These are phyloP conservation scores for Melanocharis versteri DNA, from an alignment of 2,113 vertebrate genomes.

Conservation along the genomic window DNA sequence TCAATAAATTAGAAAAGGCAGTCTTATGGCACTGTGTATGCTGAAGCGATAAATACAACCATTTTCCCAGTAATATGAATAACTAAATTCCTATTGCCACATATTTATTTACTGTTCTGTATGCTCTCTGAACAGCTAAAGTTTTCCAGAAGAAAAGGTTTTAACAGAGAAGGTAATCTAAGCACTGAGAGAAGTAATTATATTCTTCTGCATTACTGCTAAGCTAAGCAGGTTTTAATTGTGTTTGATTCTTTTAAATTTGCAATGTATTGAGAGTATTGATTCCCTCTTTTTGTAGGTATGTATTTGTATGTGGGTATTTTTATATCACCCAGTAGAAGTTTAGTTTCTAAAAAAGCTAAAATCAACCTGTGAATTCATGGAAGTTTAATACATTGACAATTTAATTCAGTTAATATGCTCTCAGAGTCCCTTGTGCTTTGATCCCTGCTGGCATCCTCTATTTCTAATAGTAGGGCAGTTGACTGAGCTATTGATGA, in stretches of 20 bases:
- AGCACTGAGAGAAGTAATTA: conserved; percentile 41
- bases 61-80: conserved; percentile 30
- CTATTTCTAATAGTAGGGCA: conserved; percentile 1
- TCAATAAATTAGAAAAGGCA: conserved; percentile 14
- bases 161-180: conserved; percentile 47
- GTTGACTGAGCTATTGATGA: conserved; percentile 19
- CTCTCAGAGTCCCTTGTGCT: background rate
- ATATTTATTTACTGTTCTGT: conserved; percentile 41
- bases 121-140: conserved; percentile 32
- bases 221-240: conserved; percentile 54
- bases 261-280: conserved; percentile 9
- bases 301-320: background rate
- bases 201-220: conserved; percentile 4
- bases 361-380: background rate
- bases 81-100: conserved; percentile 22
- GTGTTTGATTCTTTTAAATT: conserved; percentile 44
- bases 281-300: conserved; percentile 18
- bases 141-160: conserved; percentile 54
- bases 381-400: conserved; percentile 7
- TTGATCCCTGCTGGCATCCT: conserved; percentile 9
- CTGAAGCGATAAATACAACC: conserved; percentile 29
- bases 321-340: background rate
- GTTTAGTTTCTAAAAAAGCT: conserved; percentile 13
- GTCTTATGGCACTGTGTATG: background rate
- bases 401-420: conserved; percentile 38